Evolutionary conservation across 2,797 vertebrate species (phyloP), one percentile per base, ranked within the genome.

Genomic region (Botia almorhae): DNA sequence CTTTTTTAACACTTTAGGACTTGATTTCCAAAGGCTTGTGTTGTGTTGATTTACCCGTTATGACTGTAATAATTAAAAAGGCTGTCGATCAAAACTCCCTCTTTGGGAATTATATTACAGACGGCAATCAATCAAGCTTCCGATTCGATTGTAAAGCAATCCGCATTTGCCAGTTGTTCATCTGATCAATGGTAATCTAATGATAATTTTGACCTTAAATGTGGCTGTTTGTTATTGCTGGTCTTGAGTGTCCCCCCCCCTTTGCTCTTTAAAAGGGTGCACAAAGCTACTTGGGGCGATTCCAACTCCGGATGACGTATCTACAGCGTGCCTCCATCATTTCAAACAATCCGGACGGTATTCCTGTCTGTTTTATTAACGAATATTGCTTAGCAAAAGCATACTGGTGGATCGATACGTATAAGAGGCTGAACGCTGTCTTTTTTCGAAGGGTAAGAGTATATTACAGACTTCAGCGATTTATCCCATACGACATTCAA

Each of bases 141-240:
- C 85, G 87, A 94, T 93, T 93, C 72, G 90, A 93, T 94, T 93
- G 93, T 90, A 92, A 93, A 92, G 88, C 90, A 92, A 92, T 94
- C 91, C 91, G 91, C 83, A 78, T 91, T 89, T 87, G 85, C 64
- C 87, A 85, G 73, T 82, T 82, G 87, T 91, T 90, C 90, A 83
- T 84, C 81, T 11, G 87, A 91, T 94, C 92, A 86, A 93, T 94
- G 84, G 73, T 94, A 94, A 94, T 91, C 87, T 2, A 76, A 93
- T 94, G 89, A 92, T 92, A 91, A 92, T 90, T 92, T 76, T 89
- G 89, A 92, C 90, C 89, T 88, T 85, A 74, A 90, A 89, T 85
- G 82, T 85, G 80, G 85, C 74, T 70, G 55, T 82, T 87, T 77
- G 74, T 87, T 88, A 90, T 92, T 87, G 88, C 83, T 84, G 75